Percentiles rank a stretch among this genome's conserved stretches.
These are phyloP conservation scores for Idaea biselata DNA, from an alignment of 2,888 invertebrate genomes.

Conservation along the genomic window DNA sequence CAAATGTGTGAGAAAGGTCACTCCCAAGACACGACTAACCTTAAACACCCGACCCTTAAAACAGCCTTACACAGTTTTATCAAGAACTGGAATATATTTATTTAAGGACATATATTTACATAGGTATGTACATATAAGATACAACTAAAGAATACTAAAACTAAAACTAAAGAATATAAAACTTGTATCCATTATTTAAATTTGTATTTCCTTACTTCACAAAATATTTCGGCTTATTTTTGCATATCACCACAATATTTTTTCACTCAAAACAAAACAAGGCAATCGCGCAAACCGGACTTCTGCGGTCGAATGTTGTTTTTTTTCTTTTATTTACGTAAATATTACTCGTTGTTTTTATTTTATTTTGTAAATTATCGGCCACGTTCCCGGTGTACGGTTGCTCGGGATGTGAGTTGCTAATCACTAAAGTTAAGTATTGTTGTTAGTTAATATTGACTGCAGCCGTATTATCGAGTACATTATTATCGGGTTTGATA, in stretches of 20 bases:
- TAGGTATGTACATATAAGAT: too few species aligned
- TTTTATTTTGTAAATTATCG: constrained; percentile 42
- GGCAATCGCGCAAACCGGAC: constrained; percentile 53
- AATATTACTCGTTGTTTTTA: constrained; percentile 41
- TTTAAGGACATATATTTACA: too few species aligned
- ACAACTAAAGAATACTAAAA: too few species aligned
- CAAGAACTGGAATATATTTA: too few species aligned
- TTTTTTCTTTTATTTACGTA: constrained; percentile 56
- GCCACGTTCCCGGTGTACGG: constrained; percentile 52
- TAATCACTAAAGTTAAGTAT: constrained; percentile 52
- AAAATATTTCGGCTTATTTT: neutral
- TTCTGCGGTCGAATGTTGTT: constrained; percentile 27
- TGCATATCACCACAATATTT: constrained; percentile 25
- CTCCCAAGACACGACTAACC: neutral
- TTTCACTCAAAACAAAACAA: constrained; percentile 41
- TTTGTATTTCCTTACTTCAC: neutral
- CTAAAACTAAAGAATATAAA: too few species aligned
- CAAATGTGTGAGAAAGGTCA: neutral
- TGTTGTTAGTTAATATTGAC: constrained; percentile 57
- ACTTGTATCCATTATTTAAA: neutral
- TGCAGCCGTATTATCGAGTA: constrained; percentile 33
- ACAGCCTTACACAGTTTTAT: neutral
- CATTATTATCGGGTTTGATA: constrained; percentile 67
- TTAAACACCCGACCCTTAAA: too few species aligned
- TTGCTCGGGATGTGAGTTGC: constrained; percentile 47